Percentiles rank a stretch among this genome's conserved stretches.
phyloP scores from a whole-genome alignment of 2,888 invertebrate genomes.

The Lepas anatifera region DNA sequence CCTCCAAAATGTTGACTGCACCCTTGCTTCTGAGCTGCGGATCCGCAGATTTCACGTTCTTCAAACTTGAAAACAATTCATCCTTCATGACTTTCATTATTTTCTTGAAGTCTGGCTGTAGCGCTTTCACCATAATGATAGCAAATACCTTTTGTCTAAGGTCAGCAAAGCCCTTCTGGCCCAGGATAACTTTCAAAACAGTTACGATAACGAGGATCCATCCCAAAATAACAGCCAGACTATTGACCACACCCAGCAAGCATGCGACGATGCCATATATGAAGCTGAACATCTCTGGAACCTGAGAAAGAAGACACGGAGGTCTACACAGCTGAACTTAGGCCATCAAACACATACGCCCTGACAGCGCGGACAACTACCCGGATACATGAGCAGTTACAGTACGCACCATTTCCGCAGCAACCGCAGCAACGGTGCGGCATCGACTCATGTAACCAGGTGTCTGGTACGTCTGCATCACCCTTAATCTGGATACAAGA shows the following conservation, averaged over 20 bases:
- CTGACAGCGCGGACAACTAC: too few species aligned
- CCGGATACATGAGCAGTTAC: too few species aligned
- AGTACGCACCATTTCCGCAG: too few species aligned
- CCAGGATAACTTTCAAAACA: not conserved
- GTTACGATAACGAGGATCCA: not conserved
- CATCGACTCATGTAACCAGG: too few species aligned
- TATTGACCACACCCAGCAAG: not conserved
- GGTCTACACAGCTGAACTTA: too few species aligned
- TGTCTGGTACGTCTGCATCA: too few species aligned
- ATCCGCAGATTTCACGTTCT: not conserved
- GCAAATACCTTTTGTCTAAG: not conserved
- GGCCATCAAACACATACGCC: too few species aligned
- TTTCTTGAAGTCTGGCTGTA: too few species aligned
- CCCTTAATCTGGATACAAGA: too few species aligned
- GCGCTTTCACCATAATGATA: not conserved
- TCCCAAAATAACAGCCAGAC: not conserved
- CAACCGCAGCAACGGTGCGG: too few species aligned
- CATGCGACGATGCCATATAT: not conserved
- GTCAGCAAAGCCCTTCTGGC: not conserved
- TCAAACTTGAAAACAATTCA: not conserved
- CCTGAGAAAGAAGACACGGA: not conserved
- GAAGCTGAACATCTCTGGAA: not conserved
- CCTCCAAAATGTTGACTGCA: not conserved
- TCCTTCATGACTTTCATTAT: not conserved
- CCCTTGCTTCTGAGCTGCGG: not conserved